These are phyloP conservation scores for Stercorarius parasiticus DNA, from an alignment of 2,113 vertebrate species.

Conservation along the genomic window DNA sequence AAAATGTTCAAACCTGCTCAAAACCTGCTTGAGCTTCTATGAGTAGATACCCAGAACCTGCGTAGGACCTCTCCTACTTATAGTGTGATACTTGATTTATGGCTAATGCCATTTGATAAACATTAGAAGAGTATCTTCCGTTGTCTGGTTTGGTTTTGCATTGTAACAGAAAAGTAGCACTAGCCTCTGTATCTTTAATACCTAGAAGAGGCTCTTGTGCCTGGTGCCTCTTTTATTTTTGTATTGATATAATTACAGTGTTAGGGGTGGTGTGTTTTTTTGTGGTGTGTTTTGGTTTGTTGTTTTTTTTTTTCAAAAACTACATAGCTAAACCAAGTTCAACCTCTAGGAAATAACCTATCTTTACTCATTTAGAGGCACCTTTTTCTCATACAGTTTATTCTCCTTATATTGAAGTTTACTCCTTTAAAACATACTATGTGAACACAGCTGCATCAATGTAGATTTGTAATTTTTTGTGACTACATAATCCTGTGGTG, in stretches of 20 bases:
- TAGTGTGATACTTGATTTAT: not conserved
- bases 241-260: not conserved
- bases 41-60: not conserved
- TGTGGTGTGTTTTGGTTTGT: not conserved
- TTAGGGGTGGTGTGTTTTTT: not conserved
- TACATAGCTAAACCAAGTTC: not conserved
- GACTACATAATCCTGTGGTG: not conserved
- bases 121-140: not conserved
- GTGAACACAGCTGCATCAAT: not conserved
- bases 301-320: not conserved
- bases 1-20: not conserved
- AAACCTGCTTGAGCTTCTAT: not conserved
- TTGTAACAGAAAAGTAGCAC: not conserved
- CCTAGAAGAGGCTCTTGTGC: not conserved
- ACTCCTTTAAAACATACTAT: not conserved
- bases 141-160: not conserved
- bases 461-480: not conserved
- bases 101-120: not conserved
- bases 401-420: not conserved
- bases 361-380: not conserved
- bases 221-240: not conserved
- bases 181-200: not conserved
- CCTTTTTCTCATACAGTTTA: not conserved
- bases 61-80: not conserved
- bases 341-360: not conserved